Evolutionary conservation across 1,140 invertebrate species (phyloP).

Genomic region (Drosophila azteca): DNA sequence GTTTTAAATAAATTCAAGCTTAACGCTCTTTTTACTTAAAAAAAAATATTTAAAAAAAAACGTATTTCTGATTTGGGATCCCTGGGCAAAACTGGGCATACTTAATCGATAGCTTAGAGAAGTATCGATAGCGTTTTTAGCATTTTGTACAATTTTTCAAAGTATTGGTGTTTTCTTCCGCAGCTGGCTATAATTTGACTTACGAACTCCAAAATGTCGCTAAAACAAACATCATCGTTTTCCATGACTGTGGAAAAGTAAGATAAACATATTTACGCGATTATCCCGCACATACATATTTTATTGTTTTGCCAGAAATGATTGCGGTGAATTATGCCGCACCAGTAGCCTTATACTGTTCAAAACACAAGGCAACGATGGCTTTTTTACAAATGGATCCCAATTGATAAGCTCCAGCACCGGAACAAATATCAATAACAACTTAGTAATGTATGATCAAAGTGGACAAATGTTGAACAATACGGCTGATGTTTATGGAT

Average conservation of each 20-base stretch:
- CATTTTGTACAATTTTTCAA: no score
- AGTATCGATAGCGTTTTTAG: no score
- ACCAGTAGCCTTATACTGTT: slow-evolving; percentile 4
- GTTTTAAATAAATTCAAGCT: background rate
- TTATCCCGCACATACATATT: background rate
- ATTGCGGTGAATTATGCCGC: background rate
- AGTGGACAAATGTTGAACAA: background rate
- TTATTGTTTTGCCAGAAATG: background rate
- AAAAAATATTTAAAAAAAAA: no score
- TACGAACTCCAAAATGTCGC: slow-evolving; percentile 6
- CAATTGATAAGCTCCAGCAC: background rate
- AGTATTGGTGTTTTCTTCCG: no score
- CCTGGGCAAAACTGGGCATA: no score
- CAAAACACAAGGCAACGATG: background rate
- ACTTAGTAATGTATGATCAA: background rate
- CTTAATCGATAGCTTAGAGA: background rate
- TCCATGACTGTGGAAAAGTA: slow-evolving; percentile 33
- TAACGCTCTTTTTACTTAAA: background rate
- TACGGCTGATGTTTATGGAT: background rate
- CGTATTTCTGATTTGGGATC: no score
- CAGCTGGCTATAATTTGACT: no score
- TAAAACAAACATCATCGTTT: slow-evolving; percentile 11
- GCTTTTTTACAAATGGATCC: background rate
- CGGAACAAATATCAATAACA: background rate
- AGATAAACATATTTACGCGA: slow-evolving; percentile 17